A percentile compares a stretch with the other conserved stretches of the same genome.
Evolutionary conservation across 2,888 invertebrate genomes (phyloP).

Genomic region (Leucania comma): DNA sequence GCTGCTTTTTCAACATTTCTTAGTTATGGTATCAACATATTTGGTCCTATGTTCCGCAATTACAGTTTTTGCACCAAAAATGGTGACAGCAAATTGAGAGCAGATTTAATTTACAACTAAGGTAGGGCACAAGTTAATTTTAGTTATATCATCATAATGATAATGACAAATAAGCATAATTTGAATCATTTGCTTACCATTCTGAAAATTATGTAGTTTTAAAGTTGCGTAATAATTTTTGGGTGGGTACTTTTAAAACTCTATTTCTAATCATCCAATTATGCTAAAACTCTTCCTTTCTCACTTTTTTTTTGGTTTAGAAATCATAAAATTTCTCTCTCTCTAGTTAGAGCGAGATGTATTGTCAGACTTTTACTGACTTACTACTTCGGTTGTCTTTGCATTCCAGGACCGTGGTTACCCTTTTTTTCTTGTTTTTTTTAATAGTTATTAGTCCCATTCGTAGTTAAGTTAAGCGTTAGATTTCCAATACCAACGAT

Average conservation of each 20-base stretch:
- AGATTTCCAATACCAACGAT: not conserved
- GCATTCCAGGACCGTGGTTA: too few species aligned
- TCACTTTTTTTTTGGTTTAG: too few species aligned
- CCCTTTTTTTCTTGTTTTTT: too few species aligned
- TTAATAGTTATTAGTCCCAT: too few species aligned
- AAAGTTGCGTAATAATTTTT: slow-evolving; percentile 22
- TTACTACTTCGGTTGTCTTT: too few species aligned
- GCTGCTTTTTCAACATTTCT: slow-evolving; percentile 21
- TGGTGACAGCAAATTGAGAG: slow-evolving; percentile 34
- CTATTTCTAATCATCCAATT: not conserved
- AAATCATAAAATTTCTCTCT: too few species aligned
- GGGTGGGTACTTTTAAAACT: not conserved
- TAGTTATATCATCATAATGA: slow-evolving; percentile 33
- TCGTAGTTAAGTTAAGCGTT: too few species aligned
- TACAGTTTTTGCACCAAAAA: slow-evolving; percentile 32
- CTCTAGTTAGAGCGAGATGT: too few species aligned
- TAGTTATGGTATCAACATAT: slow-evolving; percentile 33
- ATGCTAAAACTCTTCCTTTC: too few species aligned
- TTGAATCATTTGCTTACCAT: slow-evolving; percentile 16
- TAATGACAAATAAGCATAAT: slow-evolving; percentile 35
- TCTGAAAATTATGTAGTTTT: slow-evolving; percentile 18
- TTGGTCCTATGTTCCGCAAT: slow-evolving; percentile 28
- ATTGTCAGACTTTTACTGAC: too few species aligned
- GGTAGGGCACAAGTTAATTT: slow-evolving; percentile 22
- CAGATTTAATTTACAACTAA: slow-evolving; percentile 34